Conservation (phyloP, 2,113 vertebrate genomes). For the Pituophis catenifer region DNA sequence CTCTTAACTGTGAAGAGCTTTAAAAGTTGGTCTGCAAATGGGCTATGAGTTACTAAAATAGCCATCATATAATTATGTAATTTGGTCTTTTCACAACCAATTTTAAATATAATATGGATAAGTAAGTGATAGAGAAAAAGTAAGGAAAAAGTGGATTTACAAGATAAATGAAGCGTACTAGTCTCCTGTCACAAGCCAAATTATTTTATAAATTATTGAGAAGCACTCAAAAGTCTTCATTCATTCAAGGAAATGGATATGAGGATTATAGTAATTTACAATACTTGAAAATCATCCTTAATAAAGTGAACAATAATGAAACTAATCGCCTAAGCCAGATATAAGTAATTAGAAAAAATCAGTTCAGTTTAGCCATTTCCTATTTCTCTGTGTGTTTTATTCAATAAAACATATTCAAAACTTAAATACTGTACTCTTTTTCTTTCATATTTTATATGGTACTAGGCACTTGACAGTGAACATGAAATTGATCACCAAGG, state of each 20-base stretch:
- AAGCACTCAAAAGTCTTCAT: background rate
- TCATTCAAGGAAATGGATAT: background rate
- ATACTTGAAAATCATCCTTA: background rate
- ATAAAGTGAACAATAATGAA: background rate
- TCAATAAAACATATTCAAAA: background rate
- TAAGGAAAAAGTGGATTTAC: background rate
- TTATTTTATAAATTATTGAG: background rate
- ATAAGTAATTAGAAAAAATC: slow-evolving; percentile 1
- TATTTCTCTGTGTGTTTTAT: background rate
- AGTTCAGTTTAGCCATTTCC: background rate
- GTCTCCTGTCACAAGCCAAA: background rate
- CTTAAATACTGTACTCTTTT: background rate
- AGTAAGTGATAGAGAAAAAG: background rate
- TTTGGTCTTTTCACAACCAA: background rate
- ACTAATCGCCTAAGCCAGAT: background rate
- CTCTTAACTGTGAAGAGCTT: background rate
- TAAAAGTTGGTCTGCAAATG: background rate
- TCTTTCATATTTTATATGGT: background rate
- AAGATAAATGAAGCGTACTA: background rate
- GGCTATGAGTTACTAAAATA: background rate
- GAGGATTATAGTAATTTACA: background rate
- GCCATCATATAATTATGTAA: background rate
- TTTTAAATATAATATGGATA: background rate
- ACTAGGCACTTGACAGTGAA: background rate
- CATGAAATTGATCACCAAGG: background rate